Conservation (phyloP, 2,113 vertebrate genomes). For the Oncorhynchus nerka region DNA sequence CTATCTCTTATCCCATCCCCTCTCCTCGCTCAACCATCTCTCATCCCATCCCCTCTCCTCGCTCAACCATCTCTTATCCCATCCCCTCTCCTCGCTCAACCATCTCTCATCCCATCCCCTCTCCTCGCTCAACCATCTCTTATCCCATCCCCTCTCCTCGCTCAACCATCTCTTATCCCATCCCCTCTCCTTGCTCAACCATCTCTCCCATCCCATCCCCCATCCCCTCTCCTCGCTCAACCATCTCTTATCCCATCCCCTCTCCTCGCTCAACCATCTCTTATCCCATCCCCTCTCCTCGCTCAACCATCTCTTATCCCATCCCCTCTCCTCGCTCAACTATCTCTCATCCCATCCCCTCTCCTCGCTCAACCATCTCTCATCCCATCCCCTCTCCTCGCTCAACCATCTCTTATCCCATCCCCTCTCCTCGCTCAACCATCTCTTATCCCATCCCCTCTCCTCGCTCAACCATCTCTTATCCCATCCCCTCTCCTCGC, state of each 20-base stretch:
- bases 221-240: constrained; percentile 24
- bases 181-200: constrained; percentile 25
- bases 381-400: too few species aligned
- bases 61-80: constrained; percentile 22
- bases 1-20: constrained; percentile 15
- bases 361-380: too few species aligned
- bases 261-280: constrained; percentile 23
- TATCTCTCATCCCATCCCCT: too few species aligned
- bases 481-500: too few species aligned
- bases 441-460: constrained; percentile 18
- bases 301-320: constrained; percentile 23
- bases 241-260: constrained; percentile 15
- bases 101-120: constrained; percentile 14
- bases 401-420: constrained; percentile 11
- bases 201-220: constrained; percentile 10
- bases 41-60: constrained; percentile 21
- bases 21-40: constrained; percentile 23
- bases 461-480: constrained; percentile 12
- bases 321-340: background rate
- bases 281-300: constrained; percentile 11
- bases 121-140: constrained; percentile 25
- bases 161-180: constrained; percentile 21
- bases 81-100: constrained; percentile 26
- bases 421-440: constrained; percentile 20
- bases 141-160: constrained; percentile 22